Evolutionary conservation across 2,888 invertebrate genomes (phyloP), one percentile per base, ranked within the genome.

Genomic region (Schrankia costaestrigalis): DNA sequence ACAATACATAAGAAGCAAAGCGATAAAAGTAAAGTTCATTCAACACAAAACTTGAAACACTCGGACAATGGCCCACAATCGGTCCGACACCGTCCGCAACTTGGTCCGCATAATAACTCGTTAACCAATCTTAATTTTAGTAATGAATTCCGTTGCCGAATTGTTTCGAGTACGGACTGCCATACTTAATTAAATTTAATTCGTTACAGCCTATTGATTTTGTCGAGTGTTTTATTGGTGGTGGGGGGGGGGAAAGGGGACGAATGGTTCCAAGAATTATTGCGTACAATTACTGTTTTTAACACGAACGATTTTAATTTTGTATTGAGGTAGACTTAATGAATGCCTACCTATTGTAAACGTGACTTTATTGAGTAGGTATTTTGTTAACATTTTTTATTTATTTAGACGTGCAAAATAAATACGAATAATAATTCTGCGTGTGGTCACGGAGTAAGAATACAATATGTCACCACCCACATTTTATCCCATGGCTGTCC

Each of bases 91-190:
- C 33, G 24, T 29, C 19, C 34, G 26, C 13, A 34, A 39, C 26
- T 36, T 30, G 21, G 12, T 32, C 23, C 33, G 42, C 38, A 47
- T 55, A 53, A 56, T 56, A 54, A 58, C 51, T 58, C 56, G 56
- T 63, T 55, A 64, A 58, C 37, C 42, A 41, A 49, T 56, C 48
- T 55, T 53, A 56, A 64, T 62, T 63, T 52, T 21, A n/a, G 37
- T 44, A 58, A 56, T 56, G 56, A 60, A 60, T 63, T 57, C 48
- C 46, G 42, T 31, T 55, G 52, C 36, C 33, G 46, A 49, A 57
- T 56, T 56, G 59, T 63, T 57, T 40, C 39, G 44, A 31, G 9
- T 19, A 41, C 30, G 35, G 48, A 45, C 45, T 46, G 33, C 50
- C 29, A 24, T 41, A 45, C 47, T 56, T 52, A 56, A 64, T 64